Evolutionary conservation across 1,140 invertebrate species (phyloP).

Genomic region (Zaprionus camerounensis): DNA sequence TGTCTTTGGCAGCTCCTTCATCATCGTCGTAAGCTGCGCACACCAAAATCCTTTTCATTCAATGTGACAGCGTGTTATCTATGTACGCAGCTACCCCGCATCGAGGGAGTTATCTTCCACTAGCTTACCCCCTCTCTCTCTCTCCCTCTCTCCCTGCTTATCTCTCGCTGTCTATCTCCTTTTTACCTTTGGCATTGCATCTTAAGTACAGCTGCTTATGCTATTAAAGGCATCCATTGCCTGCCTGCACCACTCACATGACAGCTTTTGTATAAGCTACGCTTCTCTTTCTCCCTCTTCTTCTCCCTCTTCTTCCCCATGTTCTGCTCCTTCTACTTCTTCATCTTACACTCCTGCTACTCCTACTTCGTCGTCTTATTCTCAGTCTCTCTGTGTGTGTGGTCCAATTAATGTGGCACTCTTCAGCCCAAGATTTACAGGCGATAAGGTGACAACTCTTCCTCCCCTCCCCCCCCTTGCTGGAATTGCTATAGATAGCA

Average conservation of each 20-base stretch:
- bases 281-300: slow-evolving; percentile 3
- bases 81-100: slow-evolving; percentile 47
- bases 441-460: slow-evolving; percentile 42
- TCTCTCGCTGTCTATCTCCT: neutral
- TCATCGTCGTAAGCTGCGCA: slow-evolving; percentile 40
- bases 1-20: slow-evolving; percentile 29
- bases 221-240: slow-evolving; percentile 63
- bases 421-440: slow-evolving; percentile 30
- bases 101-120: neutral
- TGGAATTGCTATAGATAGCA: slow-evolving; percentile 15
- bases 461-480: neutral
- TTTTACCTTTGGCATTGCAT: slow-evolving; percentile 9
- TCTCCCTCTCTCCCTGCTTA: neutral
- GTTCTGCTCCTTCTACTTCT: neutral
- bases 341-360: neutral
- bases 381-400: slow-evolving; percentile 14
- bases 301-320: neutral
- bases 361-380: neutral
- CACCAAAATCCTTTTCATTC: slow-evolving; percentile 70
- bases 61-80: slow-evolving; percentile 65
- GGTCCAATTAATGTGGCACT: slow-evolving; percentile 46
- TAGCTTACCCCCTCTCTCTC: neutral
- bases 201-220: slow-evolving; percentile 77
- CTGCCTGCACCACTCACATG: slow-evolving; percentile 65
- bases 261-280: slow-evolving; percentile 52